phyloP scores from a whole-genome alignment of 2,797 vertebrate species.

The Pristis pectinata region DNA sequence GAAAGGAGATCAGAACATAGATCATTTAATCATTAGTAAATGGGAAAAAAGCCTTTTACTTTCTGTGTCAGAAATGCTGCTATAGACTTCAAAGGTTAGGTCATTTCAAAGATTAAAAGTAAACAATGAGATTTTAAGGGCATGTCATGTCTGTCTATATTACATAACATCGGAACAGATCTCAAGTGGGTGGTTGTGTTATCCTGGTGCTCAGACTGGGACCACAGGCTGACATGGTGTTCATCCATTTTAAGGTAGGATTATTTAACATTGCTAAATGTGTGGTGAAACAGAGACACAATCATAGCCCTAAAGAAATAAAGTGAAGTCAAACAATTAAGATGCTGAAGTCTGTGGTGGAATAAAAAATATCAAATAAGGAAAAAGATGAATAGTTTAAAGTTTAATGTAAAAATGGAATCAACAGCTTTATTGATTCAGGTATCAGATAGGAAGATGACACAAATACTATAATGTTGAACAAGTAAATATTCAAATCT shows the following conservation, averaged over 20 bases:
- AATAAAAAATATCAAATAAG: neutral
- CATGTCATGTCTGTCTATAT: slow-evolving; percentile 26
- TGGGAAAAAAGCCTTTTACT: slow-evolving; percentile 1
- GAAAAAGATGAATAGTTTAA: neutral
- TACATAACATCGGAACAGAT: slow-evolving; percentile 12
- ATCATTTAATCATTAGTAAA: slow-evolving; percentile 33
- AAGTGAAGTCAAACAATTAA: neutral
- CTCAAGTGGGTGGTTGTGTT: neutral
- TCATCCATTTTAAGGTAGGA: slow-evolving; percentile 61
- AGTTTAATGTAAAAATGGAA: neutral
- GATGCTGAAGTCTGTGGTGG: neutral
- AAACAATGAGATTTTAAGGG: slow-evolving; percentile 37
- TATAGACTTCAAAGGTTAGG: slow-evolving; percentile 33
- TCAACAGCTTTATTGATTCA: neutral
- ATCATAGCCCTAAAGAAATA: neutral
- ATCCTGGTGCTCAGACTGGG: neutral
- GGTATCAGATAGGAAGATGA: neutral
- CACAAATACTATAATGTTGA: neutral
- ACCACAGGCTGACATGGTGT: slow-evolving; percentile 42
- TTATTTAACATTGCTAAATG: neutral
- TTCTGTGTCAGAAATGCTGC: slow-evolving; percentile 13
- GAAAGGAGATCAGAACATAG: slow-evolving; percentile 32
- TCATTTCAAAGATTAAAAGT: slow-evolving; percentile 37
- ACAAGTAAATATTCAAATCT: neutral
- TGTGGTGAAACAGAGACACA: too few species aligned